Percentiles rank a stretch among this genome's conserved stretches.
These are phyloP conservation scores for Onthophagus sagittarius DNA, from an alignment of 2,888 invertebrate genomes.

Conservation along the genomic window DNA sequence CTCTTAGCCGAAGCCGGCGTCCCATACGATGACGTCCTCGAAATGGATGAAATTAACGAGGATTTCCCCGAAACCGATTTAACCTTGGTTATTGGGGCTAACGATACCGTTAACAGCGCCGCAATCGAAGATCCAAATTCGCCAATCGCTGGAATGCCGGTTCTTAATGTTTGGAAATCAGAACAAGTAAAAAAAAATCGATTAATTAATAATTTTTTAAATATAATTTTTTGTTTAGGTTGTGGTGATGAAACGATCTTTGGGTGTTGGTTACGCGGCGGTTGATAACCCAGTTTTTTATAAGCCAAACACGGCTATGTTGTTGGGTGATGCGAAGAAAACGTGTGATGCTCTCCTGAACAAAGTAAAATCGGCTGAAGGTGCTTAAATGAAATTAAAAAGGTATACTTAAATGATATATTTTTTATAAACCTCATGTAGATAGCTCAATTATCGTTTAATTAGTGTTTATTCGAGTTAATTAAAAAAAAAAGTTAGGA, in stretches of 20 bases:
- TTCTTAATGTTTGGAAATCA: constrained; percentile 82
- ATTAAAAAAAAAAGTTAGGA: not conserved
- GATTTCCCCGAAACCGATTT: constrained; percentile 82
- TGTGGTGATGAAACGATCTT: constrained; percentile 84
- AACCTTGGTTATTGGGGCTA: constrained; percentile 82
- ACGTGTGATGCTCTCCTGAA: constrained; percentile 78
- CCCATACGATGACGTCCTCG: constrained; percentile 82
- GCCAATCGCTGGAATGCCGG: constrained; percentile 91
- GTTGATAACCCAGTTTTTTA: constrained; percentile 92
- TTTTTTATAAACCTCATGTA: constrained; percentile 7
- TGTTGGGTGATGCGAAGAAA: constrained; percentile 88
- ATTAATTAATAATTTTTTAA: not conserved
- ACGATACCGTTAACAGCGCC: constrained; percentile 88
- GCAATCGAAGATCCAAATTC: constrained; percentile 89
- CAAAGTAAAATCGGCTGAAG: constrained; percentile 53
- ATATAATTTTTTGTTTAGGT: constrained; percentile 52
- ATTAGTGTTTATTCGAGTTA: not conserved
- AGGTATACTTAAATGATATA: not conserved
- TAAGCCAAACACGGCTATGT: constrained; percentile 82
- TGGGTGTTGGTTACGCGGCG: constrained; percentile 86
- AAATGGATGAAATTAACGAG: constrained; percentile 91
- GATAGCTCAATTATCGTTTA: not conserved
- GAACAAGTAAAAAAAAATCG: constrained; percentile 61
- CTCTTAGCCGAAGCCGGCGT: constrained; percentile 90
- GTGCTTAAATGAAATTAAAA: constrained; percentile 20